phyloP scores from a whole-genome alignment of 2,113 vertebrate genomes.

The Xiphorhynchus elegans region DNA sequence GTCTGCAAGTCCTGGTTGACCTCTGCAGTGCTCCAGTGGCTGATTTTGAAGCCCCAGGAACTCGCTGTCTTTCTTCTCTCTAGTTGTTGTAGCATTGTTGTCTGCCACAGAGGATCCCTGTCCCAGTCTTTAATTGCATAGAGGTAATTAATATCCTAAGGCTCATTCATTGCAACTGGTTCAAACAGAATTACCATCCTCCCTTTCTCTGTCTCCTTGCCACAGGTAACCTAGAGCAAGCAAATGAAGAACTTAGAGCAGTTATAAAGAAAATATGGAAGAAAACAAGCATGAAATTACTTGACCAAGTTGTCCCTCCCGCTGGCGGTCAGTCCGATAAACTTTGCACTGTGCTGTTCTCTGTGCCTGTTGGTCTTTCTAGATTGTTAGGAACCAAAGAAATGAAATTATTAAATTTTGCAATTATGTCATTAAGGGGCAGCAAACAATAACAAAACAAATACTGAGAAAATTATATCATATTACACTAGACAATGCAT shows the following conservation, averaged over 20 bases:
- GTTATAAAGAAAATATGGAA: conserved; percentile 99
- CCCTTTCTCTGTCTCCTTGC: background rate
- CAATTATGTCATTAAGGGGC: background rate
- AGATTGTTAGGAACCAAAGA: background rate
- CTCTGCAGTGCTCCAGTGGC: background rate
- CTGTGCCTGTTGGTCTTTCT: background rate
- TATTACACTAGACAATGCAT: background rate
- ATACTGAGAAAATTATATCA: background rate
- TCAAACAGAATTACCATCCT: background rate
- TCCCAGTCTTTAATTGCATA: background rate
- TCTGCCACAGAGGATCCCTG: background rate
- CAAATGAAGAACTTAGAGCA: conserved; percentile 96
- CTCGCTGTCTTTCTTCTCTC: background rate
- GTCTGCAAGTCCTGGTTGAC: background rate
- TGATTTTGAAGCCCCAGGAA: background rate
- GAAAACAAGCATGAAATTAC: conserved; percentile 97
- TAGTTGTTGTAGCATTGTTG: background rate
- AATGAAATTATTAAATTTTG: background rate
- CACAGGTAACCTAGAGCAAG: conserved; percentile 95
- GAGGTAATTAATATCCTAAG: background rate
- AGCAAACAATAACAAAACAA: background rate
- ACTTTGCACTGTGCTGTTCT: conserved; percentile 18
- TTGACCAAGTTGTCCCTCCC: conserved; percentile 98
- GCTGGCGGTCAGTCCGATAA: conserved; percentile 92
- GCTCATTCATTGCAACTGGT: background rate